phyloP scores from a whole-genome alignment of 2,113 vertebrate species.

The Sigmodon hispidus region DNA sequence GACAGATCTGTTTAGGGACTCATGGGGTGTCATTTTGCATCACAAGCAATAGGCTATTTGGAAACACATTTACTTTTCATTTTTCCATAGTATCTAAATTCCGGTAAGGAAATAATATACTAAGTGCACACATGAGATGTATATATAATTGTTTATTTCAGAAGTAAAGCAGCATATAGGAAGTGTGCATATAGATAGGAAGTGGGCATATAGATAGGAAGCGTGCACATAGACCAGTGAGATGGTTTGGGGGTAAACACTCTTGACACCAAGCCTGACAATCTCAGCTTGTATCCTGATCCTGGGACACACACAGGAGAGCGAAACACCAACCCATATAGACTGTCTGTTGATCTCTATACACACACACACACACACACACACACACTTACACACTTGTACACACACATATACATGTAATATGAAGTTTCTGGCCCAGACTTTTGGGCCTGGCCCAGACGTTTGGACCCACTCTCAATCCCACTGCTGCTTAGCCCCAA shows the following conservation, averaged over 20 bases:
- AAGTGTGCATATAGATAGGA: background rate
- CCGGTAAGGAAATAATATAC: slow-evolving; percentile 21
- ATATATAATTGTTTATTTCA: slow-evolving; percentile 35
- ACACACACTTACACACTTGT: background rate
- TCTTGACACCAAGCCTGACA: background rate
- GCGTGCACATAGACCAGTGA: background rate
- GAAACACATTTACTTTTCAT: slow-evolving; percentile 1
- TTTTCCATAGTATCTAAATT: slow-evolving; percentile 39
- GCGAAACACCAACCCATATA: background rate
- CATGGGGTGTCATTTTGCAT: background rate
- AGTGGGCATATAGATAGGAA: background rate
- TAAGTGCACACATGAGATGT: slow-evolving; percentile 3
- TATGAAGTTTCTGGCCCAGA: too few species aligned
- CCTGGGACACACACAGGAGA: background rate
- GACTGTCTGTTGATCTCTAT: background rate
- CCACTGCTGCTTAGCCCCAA: too few species aligned
- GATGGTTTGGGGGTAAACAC: background rate
- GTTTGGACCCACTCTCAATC: too few species aligned
- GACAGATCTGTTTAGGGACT: background rate
- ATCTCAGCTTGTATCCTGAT: background rate
- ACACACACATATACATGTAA: background rate
- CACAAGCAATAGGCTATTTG: background rate
- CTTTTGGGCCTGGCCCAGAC: too few species aligned
- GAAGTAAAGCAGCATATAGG: slow-evolving; percentile 10
- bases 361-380: background rate